Evolutionary conservation across 2,113 vertebrate species (phyloP), one percentile per base, ranked within the genome.

Genomic region (Dasyprocta punctata): DNA sequence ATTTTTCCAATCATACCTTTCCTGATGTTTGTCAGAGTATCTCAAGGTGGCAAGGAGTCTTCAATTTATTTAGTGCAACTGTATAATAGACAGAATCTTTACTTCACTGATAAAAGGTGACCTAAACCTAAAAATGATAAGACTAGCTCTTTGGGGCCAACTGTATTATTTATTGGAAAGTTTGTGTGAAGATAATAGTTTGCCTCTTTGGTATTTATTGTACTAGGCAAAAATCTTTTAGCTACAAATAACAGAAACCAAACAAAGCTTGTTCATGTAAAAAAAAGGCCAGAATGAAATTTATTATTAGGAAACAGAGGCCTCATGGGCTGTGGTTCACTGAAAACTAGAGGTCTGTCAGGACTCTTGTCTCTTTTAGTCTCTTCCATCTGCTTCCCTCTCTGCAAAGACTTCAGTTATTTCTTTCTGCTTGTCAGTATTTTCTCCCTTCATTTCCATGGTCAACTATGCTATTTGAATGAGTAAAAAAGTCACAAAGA

Each of bases 201-300:
- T 80, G 4, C 52, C 28, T 85, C 38, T 73, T 60, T 73, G 65
- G 81, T 44, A 78, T 67, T 69, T 60, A 83, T 56, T 61, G 56
- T 67, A 67, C 86, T 95, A 54, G 26, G 58, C 11, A 81, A 71
- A 71, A 67, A 78, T 88, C 12, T 8, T 86, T 89, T n/a, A 58
- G 26, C 82, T 85, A 69, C 26, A 94, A 97, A 63, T 56, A 81
- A 71, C 41, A 63, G 52, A 86, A 94, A 83, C 44, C 26, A 73
- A 95, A 78, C 63, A 41, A 91, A 22, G 14, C 3, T 82, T 71
- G 10, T 11, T 63, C 38, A 4, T 17, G 58, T 5, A 41, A 44
- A 52, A 89, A n/a, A 1, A 14, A 7, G 0, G 3, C 9, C 19
- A 1, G 17, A 41, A 30, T 22, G 36, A 30, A 13, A 77, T 65